Percentiles rank a stretch among this genome's conserved stretches.
These are phyloP conservation scores for Pterocles burchelli DNA, from an alignment of 2,113 vertebrate species.

Conservation along the genomic window DNA sequence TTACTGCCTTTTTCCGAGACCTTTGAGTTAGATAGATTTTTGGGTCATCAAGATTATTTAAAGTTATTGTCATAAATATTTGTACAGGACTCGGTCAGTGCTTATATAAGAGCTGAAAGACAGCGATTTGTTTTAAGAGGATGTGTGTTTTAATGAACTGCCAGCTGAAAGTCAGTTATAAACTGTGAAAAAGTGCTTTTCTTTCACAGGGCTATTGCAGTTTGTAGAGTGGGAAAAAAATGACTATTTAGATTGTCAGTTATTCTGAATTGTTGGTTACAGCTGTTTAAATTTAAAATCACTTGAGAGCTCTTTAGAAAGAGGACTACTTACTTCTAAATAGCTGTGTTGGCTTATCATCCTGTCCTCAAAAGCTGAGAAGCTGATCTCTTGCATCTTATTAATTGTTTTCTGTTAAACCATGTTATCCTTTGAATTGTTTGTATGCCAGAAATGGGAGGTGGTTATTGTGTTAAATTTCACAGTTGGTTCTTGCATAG, in stretches of 20 bases:
- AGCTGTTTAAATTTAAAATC: conserved; percentile 27
- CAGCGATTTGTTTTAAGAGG: conserved; percentile 44
- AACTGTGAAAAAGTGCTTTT: conserved; percentile 16
- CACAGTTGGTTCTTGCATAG: conserved; percentile 21
- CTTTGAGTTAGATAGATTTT: conserved; percentile 36
- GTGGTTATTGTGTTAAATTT: conserved; percentile 5
- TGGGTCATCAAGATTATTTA: conserved; percentile 55
- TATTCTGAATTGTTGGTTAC: conserved; percentile 2
- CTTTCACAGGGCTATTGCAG: background rate
- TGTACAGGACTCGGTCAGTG: conserved; percentile 33
- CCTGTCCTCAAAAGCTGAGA: conserved; percentile 10
- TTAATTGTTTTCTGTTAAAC: conserved; percentile 39
- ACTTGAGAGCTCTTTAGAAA: background rate
- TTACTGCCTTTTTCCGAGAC: conserved; percentile 31
- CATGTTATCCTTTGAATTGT: conserved; percentile 7
- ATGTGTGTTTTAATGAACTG: conserved; percentile 50
- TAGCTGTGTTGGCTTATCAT: conserved; percentile 6
- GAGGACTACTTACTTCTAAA: conserved; percentile 20
- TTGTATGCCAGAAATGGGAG: background rate
- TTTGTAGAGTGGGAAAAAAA: background rate
- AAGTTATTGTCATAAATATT: conserved; percentile 61
- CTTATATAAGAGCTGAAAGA: conserved; percentile 36
- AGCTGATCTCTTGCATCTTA: conserved; percentile 18
- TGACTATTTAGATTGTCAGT: background rate
- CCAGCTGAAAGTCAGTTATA: conserved; percentile 39